Percentiles rank a stretch among this genome's conserved stretches.
Evolutionary conservation across 2,888 invertebrate species (phyloP).

Genomic region (Agrochola lychnidis): DNA sequence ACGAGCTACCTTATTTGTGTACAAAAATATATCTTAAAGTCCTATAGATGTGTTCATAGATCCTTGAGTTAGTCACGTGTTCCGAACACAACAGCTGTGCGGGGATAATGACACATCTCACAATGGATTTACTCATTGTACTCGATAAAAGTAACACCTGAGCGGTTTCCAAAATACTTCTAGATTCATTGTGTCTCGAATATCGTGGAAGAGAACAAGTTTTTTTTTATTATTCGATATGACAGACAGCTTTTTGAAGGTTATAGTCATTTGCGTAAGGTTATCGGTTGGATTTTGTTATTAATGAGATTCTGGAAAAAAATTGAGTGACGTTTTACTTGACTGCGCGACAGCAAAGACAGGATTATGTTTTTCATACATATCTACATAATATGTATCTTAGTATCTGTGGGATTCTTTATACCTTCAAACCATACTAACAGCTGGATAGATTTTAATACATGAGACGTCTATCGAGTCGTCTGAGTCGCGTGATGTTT

Average conservation of each 20-base stretch:
- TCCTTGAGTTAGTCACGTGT: slow-evolving; percentile 17
- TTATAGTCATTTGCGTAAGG: background rate
- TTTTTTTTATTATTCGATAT: background rate
- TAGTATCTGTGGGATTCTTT: background rate
- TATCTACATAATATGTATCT: too few species aligned
- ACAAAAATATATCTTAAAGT: background rate
- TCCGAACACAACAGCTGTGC: slow-evolving; percentile 1
- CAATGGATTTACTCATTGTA: slow-evolving; percentile 1
- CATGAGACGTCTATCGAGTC: background rate
- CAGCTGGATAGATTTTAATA: background rate
- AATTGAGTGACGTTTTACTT: background rate
- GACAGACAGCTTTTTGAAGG: background rate
- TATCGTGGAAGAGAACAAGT: background rate
- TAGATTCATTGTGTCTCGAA: background rate
- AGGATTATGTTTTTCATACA: background rate
- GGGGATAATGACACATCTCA: slow-evolving; percentile 23
- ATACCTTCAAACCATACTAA: background rate
- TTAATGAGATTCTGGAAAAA: background rate
- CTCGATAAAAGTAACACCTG: slow-evolving; percentile 28
- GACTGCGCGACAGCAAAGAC: background rate
- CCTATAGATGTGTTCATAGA: background rate
- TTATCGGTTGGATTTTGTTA: background rate
- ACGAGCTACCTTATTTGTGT: background rate
- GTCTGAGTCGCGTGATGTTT: too few species aligned
- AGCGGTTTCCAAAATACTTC: background rate